Base-by-base conservation (phyloP, 2,113 vertebrate species). In the Sylvicapra grimmia region DNA sequence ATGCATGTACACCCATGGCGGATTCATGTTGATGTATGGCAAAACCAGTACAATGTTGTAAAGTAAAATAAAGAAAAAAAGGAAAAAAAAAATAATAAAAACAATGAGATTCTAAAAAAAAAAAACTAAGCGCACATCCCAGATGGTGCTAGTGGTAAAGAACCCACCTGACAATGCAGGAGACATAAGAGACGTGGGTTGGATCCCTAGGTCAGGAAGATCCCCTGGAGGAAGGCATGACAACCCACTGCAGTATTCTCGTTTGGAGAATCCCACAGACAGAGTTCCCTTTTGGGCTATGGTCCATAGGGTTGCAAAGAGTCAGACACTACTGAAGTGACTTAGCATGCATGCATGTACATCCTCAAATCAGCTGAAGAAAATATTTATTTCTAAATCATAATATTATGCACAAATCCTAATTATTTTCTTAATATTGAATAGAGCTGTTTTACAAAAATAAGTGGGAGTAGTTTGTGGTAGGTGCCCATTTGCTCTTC, bases 341-440 rank as follows among this genome's bases (percentile, higher is more conserved):
- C 63, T 65, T 65, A n/a, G 63, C 8, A n/a, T 0, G 1, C 33
- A n/a, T n/a, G 63, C 63, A 68, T 19, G 8, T n/a, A 29, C 27
- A 63, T 72, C 16, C 29, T 68, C 15, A 79, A 94, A 49, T 59
- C n/a, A 0, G n/a, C 9, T 84, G 40, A 90, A 54, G 10, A 92
- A 92, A 93, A 85, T 80, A 53, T 77, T 93, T 14, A 63, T 79
- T 86, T 21, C 88, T 8, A 40, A 92, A 89, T 72, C 29, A 85
- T 10, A 61, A 40, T 47, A 29, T 49, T 29, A 63, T 72, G n/a
- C 19, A 49, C 19, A 56, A 77, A 6, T 88, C 40, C 1, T n/a
- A 84, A 36, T 14, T n/a, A 9, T 63, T 49, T 53, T 8, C 21
- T 54, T 59, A 85, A 72, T 40, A 36, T 47, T 86, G 23, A 90